These are phyloP conservation scores for Theodoxus fluviatilis DNA, from an alignment of 2,888 invertebrate genomes.

Conservation along the genomic window DNA sequence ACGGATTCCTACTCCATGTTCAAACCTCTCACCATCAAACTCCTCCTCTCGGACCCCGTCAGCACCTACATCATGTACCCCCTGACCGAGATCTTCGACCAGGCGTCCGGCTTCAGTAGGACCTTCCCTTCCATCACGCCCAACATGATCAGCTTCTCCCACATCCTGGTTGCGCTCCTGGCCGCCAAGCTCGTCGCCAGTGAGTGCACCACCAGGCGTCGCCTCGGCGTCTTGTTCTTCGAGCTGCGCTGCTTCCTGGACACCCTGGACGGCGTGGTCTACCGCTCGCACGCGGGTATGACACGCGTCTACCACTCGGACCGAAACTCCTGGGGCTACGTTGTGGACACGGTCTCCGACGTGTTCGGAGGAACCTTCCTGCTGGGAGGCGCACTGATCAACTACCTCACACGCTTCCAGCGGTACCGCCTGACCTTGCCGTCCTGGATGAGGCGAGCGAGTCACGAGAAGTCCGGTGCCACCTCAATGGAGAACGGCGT, in stretches of 20 bases:
- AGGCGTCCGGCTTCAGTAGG: slow-evolving; percentile 72
- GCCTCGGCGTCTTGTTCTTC: slow-evolving; percentile 79
- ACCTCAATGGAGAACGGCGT: too few species aligned
- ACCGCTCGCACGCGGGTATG: slow-evolving; percentile 71
- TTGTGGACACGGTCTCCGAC: too few species aligned
- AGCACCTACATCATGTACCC: slow-evolving; percentile 86
- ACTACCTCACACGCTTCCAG: too few species aligned
- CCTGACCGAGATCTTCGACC: slow-evolving; percentile 77
- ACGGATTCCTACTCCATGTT: slow-evolving; percentile 40
- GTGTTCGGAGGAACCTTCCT: too few species aligned
- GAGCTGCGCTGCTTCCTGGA: slow-evolving; percentile 84
- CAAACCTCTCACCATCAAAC: slow-evolving; percentile 77
- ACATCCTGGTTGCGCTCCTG: slow-evolving; percentile 78
- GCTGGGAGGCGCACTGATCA: too few species aligned
- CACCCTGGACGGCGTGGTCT: slow-evolving; percentile 86
- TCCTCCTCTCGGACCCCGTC: slow-evolving; percentile 81
- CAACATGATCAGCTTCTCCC: slow-evolving; percentile 82
- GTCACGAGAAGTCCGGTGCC: slow-evolving; percentile 5
- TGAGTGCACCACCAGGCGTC: slow-evolving; percentile 75
- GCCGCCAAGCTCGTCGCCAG: slow-evolving; percentile 80
- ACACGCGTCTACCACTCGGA: slow-evolving; percentile 39
- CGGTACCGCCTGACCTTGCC: too few species aligned
- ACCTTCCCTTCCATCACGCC: slow-evolving; percentile 74
- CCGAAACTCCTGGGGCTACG: slow-evolving; percentile 79
- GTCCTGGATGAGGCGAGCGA: neutral